Percentiles rank a stretch among this genome's conserved stretches.
phyloP scores from a whole-genome alignment of 2,113 vertebrate genomes.

The Ctenomys sociabilis region DNA sequence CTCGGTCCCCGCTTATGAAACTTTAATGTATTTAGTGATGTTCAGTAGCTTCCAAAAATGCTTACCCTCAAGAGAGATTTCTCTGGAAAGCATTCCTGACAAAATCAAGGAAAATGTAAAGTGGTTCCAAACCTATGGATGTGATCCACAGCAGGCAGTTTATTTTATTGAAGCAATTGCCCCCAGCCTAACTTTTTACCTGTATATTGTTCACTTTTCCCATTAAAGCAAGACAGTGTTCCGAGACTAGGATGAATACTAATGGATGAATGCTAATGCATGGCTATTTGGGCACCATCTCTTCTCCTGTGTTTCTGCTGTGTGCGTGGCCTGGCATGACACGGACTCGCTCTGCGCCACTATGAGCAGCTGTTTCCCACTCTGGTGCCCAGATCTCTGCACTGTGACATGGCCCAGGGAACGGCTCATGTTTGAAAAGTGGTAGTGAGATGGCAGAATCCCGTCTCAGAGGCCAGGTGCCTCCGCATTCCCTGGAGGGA shows the following conservation, averaged over 20 bases:
- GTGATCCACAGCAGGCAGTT: neutral
- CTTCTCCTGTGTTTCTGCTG: neutral
- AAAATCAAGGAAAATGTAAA: neutral
- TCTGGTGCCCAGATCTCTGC: constrained; percentile 61
- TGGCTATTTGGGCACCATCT: neutral
- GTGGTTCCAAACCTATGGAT: neutral
- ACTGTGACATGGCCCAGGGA: neutral
- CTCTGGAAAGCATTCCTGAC: neutral
- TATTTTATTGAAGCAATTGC: constrained; percentile 6
- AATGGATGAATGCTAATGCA: neutral
- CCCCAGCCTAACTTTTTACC: neutral
- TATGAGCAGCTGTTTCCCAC: constrained; percentile 63
- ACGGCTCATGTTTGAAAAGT: constrained; percentile 29
- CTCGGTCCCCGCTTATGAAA: neutral
- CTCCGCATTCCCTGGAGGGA: neutral
- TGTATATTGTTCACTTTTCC: neutral
- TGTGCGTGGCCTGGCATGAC: constrained; percentile 11
- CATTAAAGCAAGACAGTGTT: neutral
- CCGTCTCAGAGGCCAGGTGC: constrained; percentile 9
- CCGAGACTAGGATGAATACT: neutral
- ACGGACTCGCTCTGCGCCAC: neutral
- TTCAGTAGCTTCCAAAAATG: neutral
- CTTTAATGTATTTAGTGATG: neutral
- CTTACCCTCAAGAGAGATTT: neutral
- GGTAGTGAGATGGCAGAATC: neutral